phyloP scores from a whole-genome alignment of 2,113 vertebrate species.

The Azemiops feae region DNA sequence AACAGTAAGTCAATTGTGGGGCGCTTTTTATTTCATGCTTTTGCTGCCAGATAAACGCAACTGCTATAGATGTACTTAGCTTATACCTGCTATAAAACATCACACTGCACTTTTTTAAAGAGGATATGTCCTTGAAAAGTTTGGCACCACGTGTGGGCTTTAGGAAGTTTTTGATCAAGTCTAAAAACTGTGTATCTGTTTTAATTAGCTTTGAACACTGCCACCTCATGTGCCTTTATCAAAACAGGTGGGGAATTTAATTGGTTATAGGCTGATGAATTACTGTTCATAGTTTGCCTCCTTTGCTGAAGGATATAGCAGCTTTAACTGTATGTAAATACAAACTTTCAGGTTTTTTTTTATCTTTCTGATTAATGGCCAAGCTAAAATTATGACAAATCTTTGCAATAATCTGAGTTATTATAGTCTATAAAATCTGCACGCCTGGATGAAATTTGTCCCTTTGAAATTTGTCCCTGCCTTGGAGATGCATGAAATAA shows the following conservation, averaged over 20 bases:
- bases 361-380: not conserved
- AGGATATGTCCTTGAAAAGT: not conserved
- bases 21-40: not conserved
- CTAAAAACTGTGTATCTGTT: slow-evolving; percentile 16
- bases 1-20: slow-evolving; percentile 1
- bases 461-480: not conserved
- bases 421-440: slow-evolving; percentile 53
- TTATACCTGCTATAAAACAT: not conserved
- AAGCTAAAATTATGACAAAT: not conserved
- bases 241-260: not conserved
- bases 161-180: not conserved
- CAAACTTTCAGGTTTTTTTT: not conserved
- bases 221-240: not conserved
- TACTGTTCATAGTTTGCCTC: not conserved
- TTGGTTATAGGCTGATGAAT: not conserved
- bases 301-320: not conserved
- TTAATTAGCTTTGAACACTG: not conserved
- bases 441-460: slow-evolving; percentile 65
- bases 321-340: slow-evolving; percentile 19
- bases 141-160: not conserved
- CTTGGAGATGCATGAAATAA: not conserved
- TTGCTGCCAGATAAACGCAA: not conserved
- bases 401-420: not conserved
- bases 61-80: not conserved
- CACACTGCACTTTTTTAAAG: not conserved